Conservation (phyloP, 2,888 invertebrate genomes). For the Eurois occulta region DNA sequence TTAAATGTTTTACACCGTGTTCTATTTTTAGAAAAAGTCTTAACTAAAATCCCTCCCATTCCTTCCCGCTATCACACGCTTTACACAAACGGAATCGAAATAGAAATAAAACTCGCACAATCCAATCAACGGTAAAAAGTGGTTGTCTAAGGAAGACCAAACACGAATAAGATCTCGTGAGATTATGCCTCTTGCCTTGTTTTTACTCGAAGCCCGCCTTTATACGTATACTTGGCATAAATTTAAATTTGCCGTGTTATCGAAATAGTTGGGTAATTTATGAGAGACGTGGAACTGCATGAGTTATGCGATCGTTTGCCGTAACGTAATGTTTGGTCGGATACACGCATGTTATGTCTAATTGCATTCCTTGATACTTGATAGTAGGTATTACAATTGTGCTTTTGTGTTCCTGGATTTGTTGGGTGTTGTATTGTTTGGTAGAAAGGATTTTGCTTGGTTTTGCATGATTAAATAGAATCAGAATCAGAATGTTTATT, state of each 20-base stretch:
- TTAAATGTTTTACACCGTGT: no score
- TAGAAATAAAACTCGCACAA: conserved; percentile 24
- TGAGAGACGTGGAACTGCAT: conserved; percentile 81
- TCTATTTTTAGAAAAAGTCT: not conserved
- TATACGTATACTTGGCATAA: conserved; percentile 85
- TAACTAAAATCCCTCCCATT: not conserved
- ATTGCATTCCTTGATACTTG: conserved; percentile 75
- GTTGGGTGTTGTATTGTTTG: conserved; percentile 28
- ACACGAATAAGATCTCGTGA: conserved; percentile 83
- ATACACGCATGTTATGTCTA: conserved; percentile 78
- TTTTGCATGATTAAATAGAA: not conserved
- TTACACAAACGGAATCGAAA: conserved; percentile 22
- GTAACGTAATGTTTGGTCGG: conserved; percentile 73
- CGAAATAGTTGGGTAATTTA: conserved; percentile 88
- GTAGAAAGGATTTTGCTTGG: not conserved
- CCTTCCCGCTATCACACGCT: conserved; percentile 16
- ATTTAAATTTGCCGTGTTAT: conserved; percentile 88
- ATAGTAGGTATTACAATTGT: conserved; percentile 69
- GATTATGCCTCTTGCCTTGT: conserved; percentile 79
- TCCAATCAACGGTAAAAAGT: conserved; percentile 58
- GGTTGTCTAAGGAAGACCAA: conserved; percentile 73
- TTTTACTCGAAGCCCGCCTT: conserved; percentile 82
- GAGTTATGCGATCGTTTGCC: conserved; percentile 77
- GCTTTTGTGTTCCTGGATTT: conserved; percentile 41
- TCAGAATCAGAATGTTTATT: no score